These are phyloP conservation scores for Pachycephus smyrnensis DNA, from an alignment of 2,888 invertebrate genomes.

Conservation along the genomic window DNA sequence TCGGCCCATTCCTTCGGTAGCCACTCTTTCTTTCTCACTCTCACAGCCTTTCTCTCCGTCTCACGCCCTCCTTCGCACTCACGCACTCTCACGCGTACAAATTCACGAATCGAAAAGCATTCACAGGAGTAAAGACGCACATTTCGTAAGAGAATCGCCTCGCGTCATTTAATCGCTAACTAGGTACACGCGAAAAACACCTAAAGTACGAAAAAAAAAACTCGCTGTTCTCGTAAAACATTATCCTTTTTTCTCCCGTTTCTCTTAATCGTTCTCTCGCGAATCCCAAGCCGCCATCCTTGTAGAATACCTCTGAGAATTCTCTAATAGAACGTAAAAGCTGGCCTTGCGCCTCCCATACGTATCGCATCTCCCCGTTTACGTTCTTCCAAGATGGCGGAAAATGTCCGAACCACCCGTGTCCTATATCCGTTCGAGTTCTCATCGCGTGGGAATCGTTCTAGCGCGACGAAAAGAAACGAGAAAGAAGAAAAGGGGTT, in stretches of 20 bases:
- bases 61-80: slow-evolving; percentile 10
- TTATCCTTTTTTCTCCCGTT: slow-evolving; percentile 1
- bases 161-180: slow-evolving; percentile 36
- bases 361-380: background rate
- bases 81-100: background rate
- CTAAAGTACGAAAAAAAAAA: slow-evolving; percentile 53
- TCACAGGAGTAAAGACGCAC: background rate
- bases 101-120: background rate
- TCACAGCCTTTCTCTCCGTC: slow-evolving; percentile 14
- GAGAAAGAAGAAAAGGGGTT: background rate
- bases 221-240: slow-evolving; percentile 15
- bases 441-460: background rate
- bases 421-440: background rate
- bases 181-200: slow-evolving; percentile 52
- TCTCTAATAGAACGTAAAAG: background rate
- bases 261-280: background rate
- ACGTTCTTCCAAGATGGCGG: background rate
- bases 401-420: background rate
- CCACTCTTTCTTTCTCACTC: background rate
- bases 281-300: background rate
- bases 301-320: background rate
- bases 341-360: background rate
- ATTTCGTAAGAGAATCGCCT: background rate
- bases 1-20: background rate
- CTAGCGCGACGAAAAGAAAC: background rate